Conservation (phyloP, 2,797 vertebrate genomes). For the Pseudochaenichthys georgianus region DNA sequence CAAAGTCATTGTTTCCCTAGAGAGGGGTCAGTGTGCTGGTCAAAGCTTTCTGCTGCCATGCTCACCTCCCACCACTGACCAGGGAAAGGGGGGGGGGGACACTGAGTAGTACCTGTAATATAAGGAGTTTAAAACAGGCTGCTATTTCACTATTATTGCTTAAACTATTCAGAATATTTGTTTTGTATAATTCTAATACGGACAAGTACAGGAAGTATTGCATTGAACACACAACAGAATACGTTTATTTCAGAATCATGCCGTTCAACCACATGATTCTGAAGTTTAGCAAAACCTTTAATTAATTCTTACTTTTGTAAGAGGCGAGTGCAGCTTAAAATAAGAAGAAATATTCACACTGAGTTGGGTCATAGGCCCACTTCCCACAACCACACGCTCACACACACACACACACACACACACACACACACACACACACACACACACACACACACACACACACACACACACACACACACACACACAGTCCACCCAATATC, state of each 20-base stretch:
- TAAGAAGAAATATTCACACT: constrained; percentile 55
- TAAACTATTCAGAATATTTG: constrained; percentile 1
- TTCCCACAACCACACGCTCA: constrained; percentile 50
- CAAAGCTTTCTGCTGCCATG: constrained; percentile 78
- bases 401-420: constrained; percentile 25
- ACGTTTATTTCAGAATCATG: not conserved
- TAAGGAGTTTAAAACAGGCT: constrained; percentile 29
- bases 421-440: constrained; percentile 20
- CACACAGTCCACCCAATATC: constrained; percentile 84
- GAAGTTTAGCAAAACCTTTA: not conserved
- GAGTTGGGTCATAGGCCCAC: constrained; percentile 75
- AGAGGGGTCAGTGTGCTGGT: constrained; percentile 83
- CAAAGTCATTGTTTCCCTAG: constrained; percentile 86
- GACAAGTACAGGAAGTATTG: not conserved
- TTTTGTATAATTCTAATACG: not conserved
- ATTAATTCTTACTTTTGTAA: not conserved
- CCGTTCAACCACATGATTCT: not conserved
- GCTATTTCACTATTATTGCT: constrained; percentile 10
- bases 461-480: constrained; percentile 36
- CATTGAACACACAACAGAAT: not conserved
- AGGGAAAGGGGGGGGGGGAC: constrained; percentile 36
- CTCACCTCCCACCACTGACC: constrained; percentile 75
- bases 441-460: constrained; percentile 8
- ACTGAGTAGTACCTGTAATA: constrained; percentile 39
- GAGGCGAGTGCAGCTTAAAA: constrained; percentile 8